Percentiles rank a stretch among this genome's conserved stretches.
phyloP scores from a whole-genome alignment of 2,113 vertebrate species.

The Arenaria interpres region DNA sequence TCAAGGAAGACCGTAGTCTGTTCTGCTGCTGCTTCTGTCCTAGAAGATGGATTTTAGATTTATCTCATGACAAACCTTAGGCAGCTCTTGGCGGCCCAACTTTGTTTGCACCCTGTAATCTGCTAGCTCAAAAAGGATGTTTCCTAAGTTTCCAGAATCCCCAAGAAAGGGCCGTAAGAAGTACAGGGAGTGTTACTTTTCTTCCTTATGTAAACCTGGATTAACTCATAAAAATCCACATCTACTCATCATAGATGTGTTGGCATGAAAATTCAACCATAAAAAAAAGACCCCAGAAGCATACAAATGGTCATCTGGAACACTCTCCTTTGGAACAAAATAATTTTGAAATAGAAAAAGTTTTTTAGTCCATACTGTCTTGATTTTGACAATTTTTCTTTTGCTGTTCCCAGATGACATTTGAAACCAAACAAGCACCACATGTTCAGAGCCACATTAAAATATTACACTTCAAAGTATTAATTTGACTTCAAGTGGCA shows the following conservation, averaged over 20 bases:
- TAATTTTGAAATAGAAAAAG: background rate
- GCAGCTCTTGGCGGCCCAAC: background rate
- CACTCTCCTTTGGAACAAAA: background rate
- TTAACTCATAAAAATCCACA: background rate
- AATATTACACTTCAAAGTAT: background rate
- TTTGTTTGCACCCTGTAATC: background rate
- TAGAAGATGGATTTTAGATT: background rate
- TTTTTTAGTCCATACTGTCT: background rate
- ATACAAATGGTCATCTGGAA: background rate
- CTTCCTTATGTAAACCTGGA: background rate
- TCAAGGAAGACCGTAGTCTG: rapidly evolving
- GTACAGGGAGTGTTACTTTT: background rate
- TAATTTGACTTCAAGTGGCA: background rate
- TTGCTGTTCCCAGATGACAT: background rate
- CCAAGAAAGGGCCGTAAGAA: background rate
- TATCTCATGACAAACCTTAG: background rate
- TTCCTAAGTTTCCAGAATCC: background rate
- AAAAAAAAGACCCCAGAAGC: background rate
- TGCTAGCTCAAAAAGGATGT: background rate
- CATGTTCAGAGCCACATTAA: background rate
- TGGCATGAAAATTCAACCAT: background rate
- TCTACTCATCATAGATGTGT: background rate
- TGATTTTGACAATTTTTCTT: background rate
- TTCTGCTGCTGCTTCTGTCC: background rate
- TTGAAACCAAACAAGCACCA: background rate